phyloP scores from a whole-genome alignment of 1,140 invertebrate species.

The Scylla paramamosain region DNA sequence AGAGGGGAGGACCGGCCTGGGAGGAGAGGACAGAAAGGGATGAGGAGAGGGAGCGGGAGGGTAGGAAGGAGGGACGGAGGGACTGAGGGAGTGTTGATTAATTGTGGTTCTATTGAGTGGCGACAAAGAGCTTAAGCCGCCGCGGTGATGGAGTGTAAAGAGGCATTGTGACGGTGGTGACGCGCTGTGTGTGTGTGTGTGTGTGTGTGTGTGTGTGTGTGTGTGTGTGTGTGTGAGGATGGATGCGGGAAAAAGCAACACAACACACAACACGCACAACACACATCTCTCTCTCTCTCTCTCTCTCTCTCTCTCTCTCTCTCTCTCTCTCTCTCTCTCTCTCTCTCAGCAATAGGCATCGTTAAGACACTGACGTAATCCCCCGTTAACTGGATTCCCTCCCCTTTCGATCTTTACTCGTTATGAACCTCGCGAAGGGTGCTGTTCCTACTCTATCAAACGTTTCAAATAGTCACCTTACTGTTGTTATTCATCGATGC shows the following conservation, averaged over 20 bases:
- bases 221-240: too few species aligned
- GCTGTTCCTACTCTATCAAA: too few species aligned
- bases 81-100: neutral
- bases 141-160: neutral
- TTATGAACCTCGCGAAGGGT: too few species aligned
- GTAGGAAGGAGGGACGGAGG: neutral
- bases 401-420: too few species aligned
- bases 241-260: too few species aligned
- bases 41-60: neutral
- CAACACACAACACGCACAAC: too few species aligned
- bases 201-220: too few species aligned
- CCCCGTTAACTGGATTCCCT: too few species aligned
- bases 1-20: neutral
- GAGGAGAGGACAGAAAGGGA: neutral
- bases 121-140: neutral
- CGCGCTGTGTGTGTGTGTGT: too few species aligned
- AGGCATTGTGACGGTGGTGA: neutral
- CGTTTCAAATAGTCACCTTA: too few species aligned
- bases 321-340: conserved; percentile 29
- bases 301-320: neutral
- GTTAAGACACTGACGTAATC: too few species aligned
- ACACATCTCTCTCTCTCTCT: conserved; percentile 26
- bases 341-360: neutral
- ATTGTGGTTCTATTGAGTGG: neutral
- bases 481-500: too few species aligned